These are phyloP conservation scores for Thalassarche chlororhynchos DNA, from an alignment of 2,113 vertebrate genomes.

Conservation along the genomic window DNA sequence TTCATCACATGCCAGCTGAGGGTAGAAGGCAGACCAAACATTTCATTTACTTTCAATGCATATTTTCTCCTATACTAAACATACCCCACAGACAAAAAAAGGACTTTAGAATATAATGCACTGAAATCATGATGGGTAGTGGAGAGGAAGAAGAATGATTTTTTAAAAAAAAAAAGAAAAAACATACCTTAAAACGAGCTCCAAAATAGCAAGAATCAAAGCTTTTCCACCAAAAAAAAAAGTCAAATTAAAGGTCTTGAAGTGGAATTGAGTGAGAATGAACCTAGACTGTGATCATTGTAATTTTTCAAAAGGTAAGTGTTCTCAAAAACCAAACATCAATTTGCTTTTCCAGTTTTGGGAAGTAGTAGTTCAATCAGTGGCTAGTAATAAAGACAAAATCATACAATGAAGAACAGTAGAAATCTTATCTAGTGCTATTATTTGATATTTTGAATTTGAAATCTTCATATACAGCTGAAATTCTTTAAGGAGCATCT, in stretches of 20 bases:
- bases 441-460: neutral
- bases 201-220: neutral
- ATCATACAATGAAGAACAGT: neutral
- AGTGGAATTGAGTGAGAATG: neutral
- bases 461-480: neutral
- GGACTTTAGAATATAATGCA: neutral
- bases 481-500: neutral
- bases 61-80: neutral
- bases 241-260: neutral
- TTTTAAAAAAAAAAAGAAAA: neutral
- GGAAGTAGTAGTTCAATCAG: neutral
- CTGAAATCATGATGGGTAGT: neutral
- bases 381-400: neutral
- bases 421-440: neutral
- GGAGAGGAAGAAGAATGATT: neutral
- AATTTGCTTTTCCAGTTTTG: neutral
- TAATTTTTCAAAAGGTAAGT: neutral
- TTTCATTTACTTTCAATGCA: neutral
- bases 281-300: accelerated
- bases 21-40: neutral
- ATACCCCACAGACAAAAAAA: neutral
- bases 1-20: neutral
- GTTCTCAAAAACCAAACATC: neutral
- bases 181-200: neutral
- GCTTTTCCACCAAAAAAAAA: neutral